A percentile compares a stretch with the other conserved stretches of the same genome.
Evolutionary conservation across 2,888 invertebrate species (phyloP).

Genomic region (Urechis unicinctus): DNA sequence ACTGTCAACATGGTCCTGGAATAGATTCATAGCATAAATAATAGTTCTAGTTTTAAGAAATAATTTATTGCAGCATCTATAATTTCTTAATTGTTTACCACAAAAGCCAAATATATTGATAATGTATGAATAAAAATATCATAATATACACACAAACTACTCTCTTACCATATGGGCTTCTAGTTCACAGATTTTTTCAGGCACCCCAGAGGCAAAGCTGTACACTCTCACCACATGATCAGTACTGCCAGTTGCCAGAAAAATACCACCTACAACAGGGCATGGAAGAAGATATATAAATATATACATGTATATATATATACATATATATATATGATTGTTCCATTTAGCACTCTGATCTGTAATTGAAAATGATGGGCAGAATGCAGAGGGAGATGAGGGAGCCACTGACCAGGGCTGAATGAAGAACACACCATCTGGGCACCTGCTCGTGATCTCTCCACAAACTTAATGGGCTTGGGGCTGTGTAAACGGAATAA

Average conservation of each 20-base stretch:
- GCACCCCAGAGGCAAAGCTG: conserved; percentile 70
- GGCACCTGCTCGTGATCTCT: conserved; percentile 85
- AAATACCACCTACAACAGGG: conserved; percentile 68
- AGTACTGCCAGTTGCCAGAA: conserved; percentile 88
- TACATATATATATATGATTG: too few relatives aligned
- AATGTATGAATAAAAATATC: not conserved
- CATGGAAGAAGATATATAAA: too few relatives aligned
- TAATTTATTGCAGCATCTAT: too few relatives aligned
- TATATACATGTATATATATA: too few relatives aligned
- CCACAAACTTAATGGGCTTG: conserved; percentile 85
- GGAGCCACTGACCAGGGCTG: conserved; percentile 58
- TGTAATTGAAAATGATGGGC: conserved; percentile 31
- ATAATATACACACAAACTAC: not conserved
- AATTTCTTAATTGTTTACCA: too few relatives aligned
- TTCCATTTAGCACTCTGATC: conserved; percentile 61
- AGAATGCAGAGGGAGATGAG: not conserved
- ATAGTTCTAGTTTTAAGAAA: too few relatives aligned
- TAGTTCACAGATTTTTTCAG: conserved; percentile 68
- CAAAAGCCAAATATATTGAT: not conserved
- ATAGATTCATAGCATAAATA: conserved; percentile 1
- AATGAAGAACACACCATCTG: conserved; percentile 93
- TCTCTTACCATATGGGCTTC: conserved; percentile 64
- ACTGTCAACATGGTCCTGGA: conserved; percentile 82
- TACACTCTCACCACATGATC: conserved; percentile 91
- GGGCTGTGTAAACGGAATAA: too few relatives aligned